phyloP scores from a whole-genome alignment of 2,888 invertebrate species.

The Cylloceria caligata region DNA sequence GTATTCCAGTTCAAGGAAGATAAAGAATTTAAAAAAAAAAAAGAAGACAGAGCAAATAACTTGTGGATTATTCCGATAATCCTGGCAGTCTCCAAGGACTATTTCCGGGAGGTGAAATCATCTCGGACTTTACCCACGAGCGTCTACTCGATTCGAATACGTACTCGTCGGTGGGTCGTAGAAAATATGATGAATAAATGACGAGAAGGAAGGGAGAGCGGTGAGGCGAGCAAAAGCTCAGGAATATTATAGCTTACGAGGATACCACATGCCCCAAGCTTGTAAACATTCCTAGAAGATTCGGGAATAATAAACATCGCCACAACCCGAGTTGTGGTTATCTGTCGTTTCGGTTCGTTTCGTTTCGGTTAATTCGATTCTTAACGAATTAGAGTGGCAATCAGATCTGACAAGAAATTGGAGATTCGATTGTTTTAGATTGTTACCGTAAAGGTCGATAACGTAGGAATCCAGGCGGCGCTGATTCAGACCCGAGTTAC shows the following conservation, averaged over 20 bases:
- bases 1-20: background rate
- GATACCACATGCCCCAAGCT: slow-evolving; percentile 15
- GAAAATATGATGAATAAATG: background rate
- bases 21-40: background rate
- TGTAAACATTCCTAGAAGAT: background rate
- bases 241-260: slow-evolving; percentile 27
- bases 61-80: slow-evolving; percentile 10
- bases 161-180: background rate
- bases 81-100: background rate
- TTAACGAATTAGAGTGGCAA: too few relatives aligned
- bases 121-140: background rate
- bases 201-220: background rate
- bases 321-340: too few relatives aligned
- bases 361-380: too few relatives aligned
- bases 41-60: background rate
- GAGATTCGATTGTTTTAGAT: too few relatives aligned
- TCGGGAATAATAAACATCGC: slow-evolving; percentile 33
- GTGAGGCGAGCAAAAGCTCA: slow-evolving; percentile 18
- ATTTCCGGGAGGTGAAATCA: slow-evolving; percentile 4
- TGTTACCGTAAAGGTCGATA: too few relatives aligned
- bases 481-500: too few relatives aligned
- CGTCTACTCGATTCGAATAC: slow-evolving; percentile 7
- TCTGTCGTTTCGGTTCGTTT: too few relatives aligned
- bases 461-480: too few relatives aligned
- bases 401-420: too few relatives aligned